A percentile compares a stretch with the other conserved stretches of the same genome.
These are phyloP conservation scores for Hypotaenidia philippensis DNA, from an alignment of 2,797 vertebrate species.

Conservation along the genomic window DNA sequence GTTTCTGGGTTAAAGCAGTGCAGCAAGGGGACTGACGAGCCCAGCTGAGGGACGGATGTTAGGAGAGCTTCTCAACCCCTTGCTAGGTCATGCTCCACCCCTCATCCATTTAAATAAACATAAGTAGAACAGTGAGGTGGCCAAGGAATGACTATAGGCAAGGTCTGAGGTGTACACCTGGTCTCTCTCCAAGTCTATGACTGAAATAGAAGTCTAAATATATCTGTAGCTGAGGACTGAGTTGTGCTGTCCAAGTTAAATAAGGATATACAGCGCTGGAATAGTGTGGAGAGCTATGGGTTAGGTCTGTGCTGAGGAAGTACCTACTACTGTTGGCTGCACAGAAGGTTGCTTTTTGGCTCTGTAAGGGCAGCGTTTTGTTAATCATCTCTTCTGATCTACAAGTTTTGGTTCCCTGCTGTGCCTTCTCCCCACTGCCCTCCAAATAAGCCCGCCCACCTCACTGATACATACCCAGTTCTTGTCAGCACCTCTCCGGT, in stretches of 20 bases:
- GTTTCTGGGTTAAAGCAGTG: neutral
- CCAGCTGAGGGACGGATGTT: neutral
- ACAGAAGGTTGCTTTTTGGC: neutral
- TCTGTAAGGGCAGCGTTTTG: neutral
- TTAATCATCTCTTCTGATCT: neutral
- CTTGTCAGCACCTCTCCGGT: neutral
- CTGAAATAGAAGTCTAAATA: constrained; percentile 11
- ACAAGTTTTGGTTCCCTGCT: neutral
- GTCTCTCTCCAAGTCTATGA: constrained; percentile 25
- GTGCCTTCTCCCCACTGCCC: neutral
- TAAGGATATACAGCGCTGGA: neutral
- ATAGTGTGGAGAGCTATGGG: neutral
- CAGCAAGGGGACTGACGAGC: neutral
- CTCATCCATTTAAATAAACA: neutral
- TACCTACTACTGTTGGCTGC: neutral
- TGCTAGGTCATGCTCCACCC: neutral
- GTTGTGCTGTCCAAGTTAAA: constrained; percentile 5
- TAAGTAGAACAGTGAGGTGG: neutral
- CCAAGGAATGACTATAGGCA: constrained; percentile 1
- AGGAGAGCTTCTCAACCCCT: neutral
- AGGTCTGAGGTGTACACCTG: constrained; percentile 26
- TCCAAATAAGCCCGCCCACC: neutral
- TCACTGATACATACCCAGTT: neutral
- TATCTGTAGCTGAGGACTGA: constrained; percentile 21
- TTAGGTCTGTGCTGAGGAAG: neutral